phyloP scores from a whole-genome alignment of 2,113 vertebrate genomes.

The Indicator indicator region DNA sequence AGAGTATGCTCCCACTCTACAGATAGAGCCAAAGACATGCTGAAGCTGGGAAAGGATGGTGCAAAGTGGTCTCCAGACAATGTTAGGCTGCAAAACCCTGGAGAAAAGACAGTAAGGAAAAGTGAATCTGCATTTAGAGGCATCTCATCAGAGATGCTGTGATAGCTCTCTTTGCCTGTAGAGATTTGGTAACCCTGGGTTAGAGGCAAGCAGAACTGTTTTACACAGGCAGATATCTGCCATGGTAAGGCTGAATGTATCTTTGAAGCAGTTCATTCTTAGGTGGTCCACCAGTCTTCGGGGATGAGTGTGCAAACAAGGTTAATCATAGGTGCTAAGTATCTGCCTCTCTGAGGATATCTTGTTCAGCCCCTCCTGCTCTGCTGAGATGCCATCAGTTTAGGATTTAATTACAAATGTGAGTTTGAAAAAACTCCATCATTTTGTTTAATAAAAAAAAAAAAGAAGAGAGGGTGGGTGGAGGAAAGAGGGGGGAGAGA shows the following conservation, averaged over 20 bases:
- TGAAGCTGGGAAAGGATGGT: not conserved
- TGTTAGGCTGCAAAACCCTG: not conserved
- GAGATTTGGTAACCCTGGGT: not conserved
- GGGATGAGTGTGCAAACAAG: not conserved
- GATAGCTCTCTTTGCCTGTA: not conserved
- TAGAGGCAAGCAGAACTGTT: not conserved
- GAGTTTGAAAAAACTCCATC: not conserved
- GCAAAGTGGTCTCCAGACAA: not conserved
- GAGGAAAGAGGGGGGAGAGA: not conserved
- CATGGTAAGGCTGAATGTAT: not conserved
- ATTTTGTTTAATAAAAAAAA: too few species aligned
- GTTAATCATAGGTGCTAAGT: not conserved
- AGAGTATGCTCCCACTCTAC: fast-evolving
- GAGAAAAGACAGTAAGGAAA: not conserved
- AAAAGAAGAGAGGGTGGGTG: not conserved
- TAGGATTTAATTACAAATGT: conserved; percentile 46
- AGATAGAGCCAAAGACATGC: not conserved
- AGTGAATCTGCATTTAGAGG: not conserved
- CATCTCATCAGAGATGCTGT: not conserved
- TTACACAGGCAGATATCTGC: not conserved
- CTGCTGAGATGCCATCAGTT: not conserved
- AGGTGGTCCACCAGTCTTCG: not conserved
- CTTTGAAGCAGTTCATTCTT: not conserved
- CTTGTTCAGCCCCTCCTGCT: not conserved
- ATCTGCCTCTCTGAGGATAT: not conserved